Evolutionary conservation across 2,797 vertebrate species (phyloP).

Genomic region (Iguana delicatissima): DNA sequence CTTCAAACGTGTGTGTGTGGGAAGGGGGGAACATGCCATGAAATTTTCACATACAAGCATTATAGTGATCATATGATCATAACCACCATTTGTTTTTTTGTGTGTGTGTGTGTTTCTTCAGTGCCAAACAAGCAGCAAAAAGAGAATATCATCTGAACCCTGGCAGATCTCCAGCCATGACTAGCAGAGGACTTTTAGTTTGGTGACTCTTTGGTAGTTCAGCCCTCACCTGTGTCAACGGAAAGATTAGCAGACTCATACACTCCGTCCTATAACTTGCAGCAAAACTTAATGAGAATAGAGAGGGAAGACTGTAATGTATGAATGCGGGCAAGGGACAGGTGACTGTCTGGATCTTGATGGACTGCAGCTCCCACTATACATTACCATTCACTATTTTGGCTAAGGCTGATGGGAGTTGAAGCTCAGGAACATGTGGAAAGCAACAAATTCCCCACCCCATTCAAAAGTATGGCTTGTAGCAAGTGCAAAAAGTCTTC

Average conservation of each 20-base stretch:
- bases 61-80: neutral
- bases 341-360: neutral
- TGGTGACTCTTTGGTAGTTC: neutral
- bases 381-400: no score
- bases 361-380: neutral
- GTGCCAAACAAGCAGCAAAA: neutral
- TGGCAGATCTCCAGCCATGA: neutral
- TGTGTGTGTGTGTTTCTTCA: no score
- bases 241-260: neutral
- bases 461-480: neutral
- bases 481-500: neutral
- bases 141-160: neutral
- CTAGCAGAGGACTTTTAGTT: neutral
- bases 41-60: neutral
- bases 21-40: neutral
- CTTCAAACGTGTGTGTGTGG: fast-evolving
- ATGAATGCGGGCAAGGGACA: neutral
- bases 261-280: neutral
- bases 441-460: neutral
- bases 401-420: neutral
- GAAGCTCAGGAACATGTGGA: neutral
- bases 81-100: neutral
- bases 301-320: no score
- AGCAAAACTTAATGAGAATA: neutral
- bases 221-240: neutral